A percentile compares a stretch with the other conserved stretches of the same genome.
Conservation (phyloP, 2,888 invertebrate genomes). For the Melinaea marsaeus region DNA sequence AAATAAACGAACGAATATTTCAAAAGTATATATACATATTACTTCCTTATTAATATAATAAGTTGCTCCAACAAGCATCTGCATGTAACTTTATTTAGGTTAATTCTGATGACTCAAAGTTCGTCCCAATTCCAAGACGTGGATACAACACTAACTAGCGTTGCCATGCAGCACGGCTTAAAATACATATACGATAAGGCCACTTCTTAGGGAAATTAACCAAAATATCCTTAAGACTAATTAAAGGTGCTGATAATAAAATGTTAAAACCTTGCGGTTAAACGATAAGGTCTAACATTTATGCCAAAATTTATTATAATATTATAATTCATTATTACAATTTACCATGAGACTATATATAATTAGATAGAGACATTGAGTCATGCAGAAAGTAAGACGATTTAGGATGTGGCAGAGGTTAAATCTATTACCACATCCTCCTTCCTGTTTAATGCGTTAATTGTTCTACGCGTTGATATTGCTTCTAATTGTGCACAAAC, state of each 20-base stretch:
- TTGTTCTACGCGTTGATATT: constrained; percentile 53
- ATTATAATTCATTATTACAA: not conserved
- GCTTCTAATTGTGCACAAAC: constrained; percentile 33
- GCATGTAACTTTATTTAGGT: not conserved
- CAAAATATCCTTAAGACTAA: constrained; percentile 1
- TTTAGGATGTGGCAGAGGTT: constrained; percentile 72
- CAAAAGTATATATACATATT: not conserved
- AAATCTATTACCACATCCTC: constrained; percentile 74
- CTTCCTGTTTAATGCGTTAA: constrained; percentile 72
- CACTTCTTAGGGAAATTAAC: not conserved
- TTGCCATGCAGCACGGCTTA: not conserved
- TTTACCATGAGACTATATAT: not conserved
- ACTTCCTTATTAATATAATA: not conserved
- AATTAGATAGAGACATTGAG: constrained; percentile 13
- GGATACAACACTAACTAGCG: not conserved
- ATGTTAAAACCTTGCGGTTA: not conserved
- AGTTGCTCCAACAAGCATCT: not conserved
- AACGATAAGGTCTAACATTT: not conserved
- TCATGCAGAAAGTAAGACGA: constrained; percentile 56
- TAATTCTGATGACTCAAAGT: constrained; percentile 1
- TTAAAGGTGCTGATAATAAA: not conserved
- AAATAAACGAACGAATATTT: no score
- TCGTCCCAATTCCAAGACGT: not conserved
- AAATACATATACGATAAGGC: no score
- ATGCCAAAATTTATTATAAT: not conserved